Conservation (phyloP, 2,888 invertebrate species). For the Meiosimyza platycephala region DNA sequence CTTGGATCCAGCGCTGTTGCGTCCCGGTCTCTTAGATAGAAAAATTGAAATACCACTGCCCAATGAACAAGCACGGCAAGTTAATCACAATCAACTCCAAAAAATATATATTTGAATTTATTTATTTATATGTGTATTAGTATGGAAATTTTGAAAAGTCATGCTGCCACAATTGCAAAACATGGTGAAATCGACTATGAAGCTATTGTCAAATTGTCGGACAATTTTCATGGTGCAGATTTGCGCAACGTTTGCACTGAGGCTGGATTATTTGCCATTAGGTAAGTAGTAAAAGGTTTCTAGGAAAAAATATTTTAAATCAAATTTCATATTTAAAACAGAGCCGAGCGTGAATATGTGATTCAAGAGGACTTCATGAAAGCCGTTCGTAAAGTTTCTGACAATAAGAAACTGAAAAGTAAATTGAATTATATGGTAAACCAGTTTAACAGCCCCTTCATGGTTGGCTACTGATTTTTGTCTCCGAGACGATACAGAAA, state of each 20-base stretch:
- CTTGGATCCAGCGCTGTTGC: slow-evolving; percentile 94
- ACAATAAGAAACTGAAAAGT: slow-evolving; percentile 98
- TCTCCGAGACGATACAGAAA: no score
- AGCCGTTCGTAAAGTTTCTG: slow-evolving; percentile 97
- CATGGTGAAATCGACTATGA: slow-evolving; percentile 99
- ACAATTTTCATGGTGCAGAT: slow-evolving; percentile 99
- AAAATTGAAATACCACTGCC: slow-evolving; percentile 99
- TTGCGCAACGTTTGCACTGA: slow-evolving; percentile 99
- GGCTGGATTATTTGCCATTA: slow-evolving; percentile 97
- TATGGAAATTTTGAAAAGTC: slow-evolving; percentile 96
- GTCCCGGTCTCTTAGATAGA: slow-evolving; percentile 96
- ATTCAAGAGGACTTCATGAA: slow-evolving; percentile 99
- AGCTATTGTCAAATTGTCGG: slow-evolving; percentile 97
- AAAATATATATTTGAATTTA: not conserved
- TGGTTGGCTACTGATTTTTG: no score
- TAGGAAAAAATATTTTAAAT: not conserved
- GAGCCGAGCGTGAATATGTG: slow-evolving; percentile 95
- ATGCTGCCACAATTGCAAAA: slow-evolving; percentile 94
- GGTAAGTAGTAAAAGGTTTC: slow-evolving; percentile 65
- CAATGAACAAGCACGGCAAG: slow-evolving; percentile 91
- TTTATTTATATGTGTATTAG: slow-evolving; percentile 70
- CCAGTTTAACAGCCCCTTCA: no score
- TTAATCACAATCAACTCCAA: not conserved
- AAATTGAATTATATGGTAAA: slow-evolving; percentile 99
- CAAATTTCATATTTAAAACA: slow-evolving; percentile 39